Base-by-base conservation (phyloP, 2,797 vertebrate species). In the Epinephelus malabaricus region DNA sequence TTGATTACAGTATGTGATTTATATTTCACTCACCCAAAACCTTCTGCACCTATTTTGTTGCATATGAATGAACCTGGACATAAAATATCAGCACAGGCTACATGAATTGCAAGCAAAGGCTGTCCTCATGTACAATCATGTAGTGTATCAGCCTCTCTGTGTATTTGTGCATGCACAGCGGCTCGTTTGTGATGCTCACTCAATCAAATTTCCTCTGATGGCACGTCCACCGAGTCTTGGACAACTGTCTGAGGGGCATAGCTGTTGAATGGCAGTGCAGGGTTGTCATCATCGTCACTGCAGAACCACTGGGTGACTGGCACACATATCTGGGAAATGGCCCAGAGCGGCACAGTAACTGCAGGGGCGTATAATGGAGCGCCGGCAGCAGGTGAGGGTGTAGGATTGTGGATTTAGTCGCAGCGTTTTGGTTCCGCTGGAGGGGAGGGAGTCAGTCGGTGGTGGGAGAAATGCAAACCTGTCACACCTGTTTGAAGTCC, bases 401-500 rank as follows among this genome's bases (percentile, higher is more conserved):
- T 51, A 65, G 79, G 59, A 85, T 69, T 78, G 67, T 55, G 74
- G 76, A 77, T 88, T 89, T 74, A 82, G 81, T 79, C 23, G 45
- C 72, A 66, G 67, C 19, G 5, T 74, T 91, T 86, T 67, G 75
- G 82, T 82, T 86, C 47, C 40, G 2, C 71, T 65, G 71, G 66
- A 80, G 80, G 71, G 72, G 68, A 75, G n/a, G 45, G 64, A 81
- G 63, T 75, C 76, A 60, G 81, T 66, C 60, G 67, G 46, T 73
- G 70, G 69, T 43, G 63, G 55, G 53, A 86, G 76, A 88, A 84
- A 89, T 72, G 69, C 78, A 87, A 89, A 88, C 79, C 85, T 87
- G 84, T 91, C 87, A 88, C 90, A 92, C 89, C 90, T 91, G 79
- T 91, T 92, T 90, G 82, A 90, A 87, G 83, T 79, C 78, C 18